Conservation (phyloP, 2,888 invertebrate genomes). For the Leptopilina drosophilae region DNA sequence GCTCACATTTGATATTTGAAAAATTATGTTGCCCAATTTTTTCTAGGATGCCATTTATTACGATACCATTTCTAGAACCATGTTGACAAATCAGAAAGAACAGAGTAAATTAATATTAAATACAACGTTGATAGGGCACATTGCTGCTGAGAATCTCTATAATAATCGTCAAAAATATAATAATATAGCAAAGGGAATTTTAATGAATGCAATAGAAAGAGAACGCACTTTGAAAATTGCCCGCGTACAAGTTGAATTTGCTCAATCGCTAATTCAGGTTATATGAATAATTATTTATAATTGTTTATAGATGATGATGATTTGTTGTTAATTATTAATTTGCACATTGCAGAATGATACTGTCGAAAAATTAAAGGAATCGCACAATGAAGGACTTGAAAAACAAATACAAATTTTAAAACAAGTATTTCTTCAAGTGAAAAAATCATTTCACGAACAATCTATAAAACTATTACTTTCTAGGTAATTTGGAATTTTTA, state of each 20-base stretch:
- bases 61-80: slow-evolving; percentile 80
- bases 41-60: slow-evolving; percentile 82
- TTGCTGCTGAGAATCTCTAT: slow-evolving; percentile 83
- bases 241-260: slow-evolving; percentile 74
- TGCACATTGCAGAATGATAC: slow-evolving; percentile 57
- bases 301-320: background rate
- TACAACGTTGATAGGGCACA: slow-evolving; percentile 83
- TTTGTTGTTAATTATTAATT: background rate
- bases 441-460: slow-evolving; percentile 74
- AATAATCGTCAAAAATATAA: slow-evolving; percentile 82
- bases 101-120: slow-evolving; percentile 82
- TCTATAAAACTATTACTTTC: slow-evolving; percentile 76
- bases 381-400: slow-evolving; percentile 66
- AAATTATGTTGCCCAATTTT: background rate
- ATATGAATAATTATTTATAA: slow-evolving; percentile 68
- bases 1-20: background rate
- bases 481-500: slow-evolving; percentile 68
- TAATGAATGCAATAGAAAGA: slow-evolving; percentile 82
- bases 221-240: slow-evolving; percentile 79
- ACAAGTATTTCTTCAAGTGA: slow-evolving; percentile 73
- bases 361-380: slow-evolving; percentile 40
- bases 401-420: slow-evolving; percentile 74
- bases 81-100: slow-evolving; percentile 80
- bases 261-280: slow-evolving; percentile 76
- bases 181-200: slow-evolving; percentile 80